phyloP scores from a whole-genome alignment of 2,888 invertebrate genomes.

The Molorchus minor region DNA sequence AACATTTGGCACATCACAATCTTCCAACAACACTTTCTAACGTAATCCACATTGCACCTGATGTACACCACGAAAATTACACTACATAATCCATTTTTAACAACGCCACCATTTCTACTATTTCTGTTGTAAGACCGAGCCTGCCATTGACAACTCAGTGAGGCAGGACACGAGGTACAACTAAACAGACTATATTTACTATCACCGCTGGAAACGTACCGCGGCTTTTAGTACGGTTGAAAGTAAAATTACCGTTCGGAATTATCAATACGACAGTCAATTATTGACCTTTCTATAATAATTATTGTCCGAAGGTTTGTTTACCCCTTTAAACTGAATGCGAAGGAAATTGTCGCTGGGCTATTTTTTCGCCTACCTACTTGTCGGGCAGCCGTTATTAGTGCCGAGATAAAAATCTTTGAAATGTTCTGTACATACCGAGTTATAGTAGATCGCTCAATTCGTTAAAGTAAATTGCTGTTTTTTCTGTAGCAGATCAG shows the following conservation, averaged over 20 bases:
- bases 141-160: conserved; percentile 38
- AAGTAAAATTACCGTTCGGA: conserved; percentile 7
- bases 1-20: background rate
- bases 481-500: too few relatives aligned
- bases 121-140: conserved; percentile 37
- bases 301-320: conserved; percentile 4
- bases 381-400: too few relatives aligned
- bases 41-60: background rate
- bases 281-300: conserved; percentile 12
- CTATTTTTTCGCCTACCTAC: too few relatives aligned
- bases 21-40: background rate
- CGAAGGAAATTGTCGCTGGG: too few relatives aligned
- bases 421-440: too few relatives aligned
- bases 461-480: too few relatives aligned
- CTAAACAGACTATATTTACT: conserved; percentile 34
- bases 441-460: too few relatives aligned
- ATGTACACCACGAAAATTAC: conserved; percentile 11
- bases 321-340: conserved; percentile 14
- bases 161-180: conserved; percentile 24
- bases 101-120: conserved; percentile 30
- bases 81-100: conserved; percentile 20
- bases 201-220: conserved; percentile 39
- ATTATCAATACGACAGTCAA: conserved; percentile 15
- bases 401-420: too few relatives aligned
- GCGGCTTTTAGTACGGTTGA: conserved; percentile 33